phyloP scores from a whole-genome alignment of 2,113 vertebrate genomes.

The Rhinoderma darwinii region DNA sequence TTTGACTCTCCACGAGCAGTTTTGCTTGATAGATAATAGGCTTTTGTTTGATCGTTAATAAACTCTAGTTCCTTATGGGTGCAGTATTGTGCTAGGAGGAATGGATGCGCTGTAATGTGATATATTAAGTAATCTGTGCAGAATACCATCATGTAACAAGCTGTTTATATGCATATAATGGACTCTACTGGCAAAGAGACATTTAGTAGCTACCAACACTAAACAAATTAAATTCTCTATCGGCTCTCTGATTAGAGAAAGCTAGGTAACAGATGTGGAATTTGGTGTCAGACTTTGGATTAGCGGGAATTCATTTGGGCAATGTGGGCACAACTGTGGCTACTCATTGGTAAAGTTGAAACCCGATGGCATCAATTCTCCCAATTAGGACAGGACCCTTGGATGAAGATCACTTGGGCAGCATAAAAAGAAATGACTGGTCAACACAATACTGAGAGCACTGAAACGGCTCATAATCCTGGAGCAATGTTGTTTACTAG shows the following conservation, averaged over 20 bases:
- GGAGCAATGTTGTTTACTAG: background rate
- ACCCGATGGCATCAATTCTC: too few relatives aligned
- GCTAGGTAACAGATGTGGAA: too few relatives aligned
- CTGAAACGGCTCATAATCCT: background rate
- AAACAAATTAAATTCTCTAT: background rate
- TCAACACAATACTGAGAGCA: too few relatives aligned
- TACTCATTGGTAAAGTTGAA: too few relatives aligned
- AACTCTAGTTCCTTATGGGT: slow-evolving; percentile 47
- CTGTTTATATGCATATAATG: slow-evolving; percentile 38
- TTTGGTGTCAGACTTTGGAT: too few relatives aligned
- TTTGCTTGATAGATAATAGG: slow-evolving; percentile 50
- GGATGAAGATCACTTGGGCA: too few relatives aligned
- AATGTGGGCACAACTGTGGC: too few relatives aligned
- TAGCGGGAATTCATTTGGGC: too few relatives aligned
- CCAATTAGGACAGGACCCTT: too few relatives aligned
- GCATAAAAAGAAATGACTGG: too few relatives aligned
- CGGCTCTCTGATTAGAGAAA: background rate
- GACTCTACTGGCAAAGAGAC: slow-evolving; percentile 7
- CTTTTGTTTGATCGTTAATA: slow-evolving; percentile 53
- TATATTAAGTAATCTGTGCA: slow-evolving; percentile 40
- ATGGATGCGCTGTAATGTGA: slow-evolving; percentile 36
- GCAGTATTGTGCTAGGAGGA: slow-evolving; percentile 20
- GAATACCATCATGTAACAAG: slow-evolving; percentile 13
- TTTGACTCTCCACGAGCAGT: slow-evolving; percentile 34
- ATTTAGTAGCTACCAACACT: background rate